Conservation (phyloP, 1,140 invertebrate species). For the Atta cephalotes region DNA sequence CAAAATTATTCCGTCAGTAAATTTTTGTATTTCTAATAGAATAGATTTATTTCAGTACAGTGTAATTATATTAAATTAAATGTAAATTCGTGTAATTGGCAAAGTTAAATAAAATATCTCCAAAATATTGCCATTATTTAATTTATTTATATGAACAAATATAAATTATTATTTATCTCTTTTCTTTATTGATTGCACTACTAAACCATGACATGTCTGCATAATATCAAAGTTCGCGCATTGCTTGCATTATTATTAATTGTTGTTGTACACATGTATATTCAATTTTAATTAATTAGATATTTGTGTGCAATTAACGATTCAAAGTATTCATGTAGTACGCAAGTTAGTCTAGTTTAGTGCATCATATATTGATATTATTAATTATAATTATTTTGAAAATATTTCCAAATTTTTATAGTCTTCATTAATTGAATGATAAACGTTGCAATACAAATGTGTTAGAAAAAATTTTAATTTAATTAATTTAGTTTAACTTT, state of each 20-base stretch:
- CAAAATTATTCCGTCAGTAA: constrained; percentile 7
- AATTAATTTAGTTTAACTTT: neutral
- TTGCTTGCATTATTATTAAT: constrained; percentile 46
- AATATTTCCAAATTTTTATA: constrained; percentile 15
- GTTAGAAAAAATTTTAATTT: neutral
- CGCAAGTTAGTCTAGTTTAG: constrained; percentile 3
- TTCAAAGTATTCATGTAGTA: constrained; percentile 36
- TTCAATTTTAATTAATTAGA: constrained; percentile 60
- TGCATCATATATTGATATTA: constrained; percentile 27
- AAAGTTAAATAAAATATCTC: neutral
- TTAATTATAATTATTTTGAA: constrained; percentile 38
- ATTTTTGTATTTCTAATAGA: neutral
- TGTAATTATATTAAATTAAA: constrained; percentile 1
- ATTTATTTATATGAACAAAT: neutral
- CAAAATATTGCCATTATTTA: constrained; percentile 1
- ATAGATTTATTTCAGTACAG: neutral
- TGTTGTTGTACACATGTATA: constrained; percentile 26
- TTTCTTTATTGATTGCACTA: constrained; percentile 28
- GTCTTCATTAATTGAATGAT: constrained; percentile 16
- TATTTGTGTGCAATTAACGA: constrained; percentile 47
- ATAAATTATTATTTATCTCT: constrained; percentile 18
- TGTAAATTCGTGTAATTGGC: neutral
- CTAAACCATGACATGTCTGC: constrained; percentile 25
- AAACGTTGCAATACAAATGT: neutral
- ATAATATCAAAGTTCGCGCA: constrained; percentile 17